Evolutionary conservation across 2,888 invertebrate genomes (phyloP).

Genomic region (Cacoxenus indagator): DNA sequence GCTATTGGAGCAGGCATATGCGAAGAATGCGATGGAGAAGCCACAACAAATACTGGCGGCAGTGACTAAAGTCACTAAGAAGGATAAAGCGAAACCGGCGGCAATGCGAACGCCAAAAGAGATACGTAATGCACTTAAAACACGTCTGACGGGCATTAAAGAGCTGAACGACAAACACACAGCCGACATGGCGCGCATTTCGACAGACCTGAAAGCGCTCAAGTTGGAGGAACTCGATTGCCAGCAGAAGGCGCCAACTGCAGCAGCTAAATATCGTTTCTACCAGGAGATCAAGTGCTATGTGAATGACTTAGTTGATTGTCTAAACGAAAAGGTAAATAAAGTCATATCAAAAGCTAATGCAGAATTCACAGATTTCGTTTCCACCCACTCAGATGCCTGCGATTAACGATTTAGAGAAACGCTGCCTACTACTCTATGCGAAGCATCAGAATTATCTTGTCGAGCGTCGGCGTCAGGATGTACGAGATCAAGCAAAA

Average conservation of each 20-base stretch:
- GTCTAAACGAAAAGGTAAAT: constrained; percentile 93
- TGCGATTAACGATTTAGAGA: constrained; percentile 83
- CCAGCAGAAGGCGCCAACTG: constrained; percentile 71
- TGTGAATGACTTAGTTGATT: constrained; percentile 96
- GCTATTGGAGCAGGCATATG: constrained; percentile 69
- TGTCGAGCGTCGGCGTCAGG: constrained; percentile 87
- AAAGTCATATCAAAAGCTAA: constrained; percentile 44
- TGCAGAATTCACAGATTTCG: constrained; percentile 33
- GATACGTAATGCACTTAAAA: constrained; percentile 58
- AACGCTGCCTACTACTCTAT: constrained; percentile 80
- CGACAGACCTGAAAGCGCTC: constrained; percentile 67
- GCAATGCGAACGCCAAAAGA: constrained; percentile 66
- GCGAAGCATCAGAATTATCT: constrained; percentile 82
- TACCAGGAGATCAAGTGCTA: constrained; percentile 97
- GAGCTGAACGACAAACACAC: constrained; percentile 72
- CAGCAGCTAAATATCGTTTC: constrained; percentile 89
- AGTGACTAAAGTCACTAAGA: constrained; percentile 47
- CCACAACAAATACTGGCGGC: constrained; percentile 48
- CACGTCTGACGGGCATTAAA: constrained; percentile 73
- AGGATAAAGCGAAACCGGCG: constrained; percentile 59
- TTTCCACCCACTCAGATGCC: constrained; percentile 73
- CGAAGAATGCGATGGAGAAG: constrained; percentile 63
- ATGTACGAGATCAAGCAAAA: constrained; percentile 94
- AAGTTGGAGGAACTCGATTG: constrained; percentile 73
- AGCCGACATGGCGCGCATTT: constrained; percentile 70